These are phyloP conservation scores for Trichogramma evanescens DNA, from an alignment of 2,888 invertebrate genomes.

Conservation along the genomic window DNA sequence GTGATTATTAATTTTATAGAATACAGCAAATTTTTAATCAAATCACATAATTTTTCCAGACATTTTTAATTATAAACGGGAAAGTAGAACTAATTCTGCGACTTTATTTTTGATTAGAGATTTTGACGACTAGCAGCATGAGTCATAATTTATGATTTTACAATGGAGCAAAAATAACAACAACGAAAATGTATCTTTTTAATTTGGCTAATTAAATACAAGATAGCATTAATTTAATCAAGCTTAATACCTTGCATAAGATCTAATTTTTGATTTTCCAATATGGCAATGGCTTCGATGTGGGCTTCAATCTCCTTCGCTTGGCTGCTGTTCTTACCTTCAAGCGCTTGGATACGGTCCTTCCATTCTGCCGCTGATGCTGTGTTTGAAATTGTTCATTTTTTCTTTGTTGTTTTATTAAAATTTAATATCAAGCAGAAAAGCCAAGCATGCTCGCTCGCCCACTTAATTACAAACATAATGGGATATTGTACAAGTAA, in stretches of 20 bases:
- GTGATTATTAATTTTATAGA: too few relatives aligned
- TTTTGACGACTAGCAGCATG: too few relatives aligned
- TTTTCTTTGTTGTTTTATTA: not conserved
- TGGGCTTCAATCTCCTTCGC: conserved; percentile 49
- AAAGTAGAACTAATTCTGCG: too few relatives aligned
- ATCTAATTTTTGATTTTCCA: conserved; percentile 64
- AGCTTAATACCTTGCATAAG: conserved; percentile 55
- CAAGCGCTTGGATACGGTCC: conserved; percentile 39
- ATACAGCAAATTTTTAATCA: too few relatives aligned
- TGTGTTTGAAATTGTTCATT: conserved; percentile 31
- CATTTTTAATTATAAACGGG: too few relatives aligned
- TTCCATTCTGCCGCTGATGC: conserved; percentile 42
- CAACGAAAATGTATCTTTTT: not conserved
- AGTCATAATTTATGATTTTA: not conserved
- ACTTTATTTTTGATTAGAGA: too few relatives aligned
- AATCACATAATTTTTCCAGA: too few relatives aligned
- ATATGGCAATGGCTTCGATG: conserved; percentile 54
- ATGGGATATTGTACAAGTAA: too few relatives aligned
- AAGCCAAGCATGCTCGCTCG: too few relatives aligned
- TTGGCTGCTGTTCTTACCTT: conserved; percentile 40
- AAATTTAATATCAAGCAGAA: too few relatives aligned
- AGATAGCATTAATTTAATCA: not conserved
- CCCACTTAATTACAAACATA: too few relatives aligned
- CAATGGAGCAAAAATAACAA: not conserved
- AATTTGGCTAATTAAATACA: not conserved